Conservation (phyloP, 2,797 vertebrate genomes). For the Sphenodon punctatus region DNA sequence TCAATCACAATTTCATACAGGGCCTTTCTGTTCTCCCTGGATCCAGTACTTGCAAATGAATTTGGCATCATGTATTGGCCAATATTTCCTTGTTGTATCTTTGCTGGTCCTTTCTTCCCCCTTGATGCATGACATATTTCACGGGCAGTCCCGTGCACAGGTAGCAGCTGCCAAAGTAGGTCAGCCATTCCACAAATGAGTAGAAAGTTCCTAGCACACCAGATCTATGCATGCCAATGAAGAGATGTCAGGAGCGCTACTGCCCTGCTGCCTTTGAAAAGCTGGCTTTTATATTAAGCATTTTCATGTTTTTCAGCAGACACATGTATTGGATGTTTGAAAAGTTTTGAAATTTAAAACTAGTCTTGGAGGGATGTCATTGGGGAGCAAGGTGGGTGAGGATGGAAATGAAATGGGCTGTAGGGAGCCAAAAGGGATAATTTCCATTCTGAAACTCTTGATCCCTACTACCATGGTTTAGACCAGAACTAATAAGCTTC, state of each 20-base stretch:
- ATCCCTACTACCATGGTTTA: background rate
- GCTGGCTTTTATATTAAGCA: background rate
- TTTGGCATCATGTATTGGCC: no score
- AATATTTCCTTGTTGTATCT: no score
- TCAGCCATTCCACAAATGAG: no score
- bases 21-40: no score
- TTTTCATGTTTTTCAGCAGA: background rate
- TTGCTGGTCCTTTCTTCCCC: no score
- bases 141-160: no score
- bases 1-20: no score
- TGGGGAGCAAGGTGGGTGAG: background rate
- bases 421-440: background rate
- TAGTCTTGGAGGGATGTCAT: background rate
- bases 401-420: background rate
- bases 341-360: background rate
- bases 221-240: background rate
- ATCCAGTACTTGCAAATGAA: no score
- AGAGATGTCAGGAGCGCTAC: background rate
- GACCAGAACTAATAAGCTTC: background rate
- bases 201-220: background rate
- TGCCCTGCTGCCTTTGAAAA: background rate
- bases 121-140: no score
- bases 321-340: background rate
- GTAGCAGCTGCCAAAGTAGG: no score
- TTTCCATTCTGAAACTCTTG: background rate